These are phyloP conservation scores for Pogonomyrmex barbatus DNA, from an alignment of 1,140 invertebrate genomes.

Conservation along the genomic window DNA sequence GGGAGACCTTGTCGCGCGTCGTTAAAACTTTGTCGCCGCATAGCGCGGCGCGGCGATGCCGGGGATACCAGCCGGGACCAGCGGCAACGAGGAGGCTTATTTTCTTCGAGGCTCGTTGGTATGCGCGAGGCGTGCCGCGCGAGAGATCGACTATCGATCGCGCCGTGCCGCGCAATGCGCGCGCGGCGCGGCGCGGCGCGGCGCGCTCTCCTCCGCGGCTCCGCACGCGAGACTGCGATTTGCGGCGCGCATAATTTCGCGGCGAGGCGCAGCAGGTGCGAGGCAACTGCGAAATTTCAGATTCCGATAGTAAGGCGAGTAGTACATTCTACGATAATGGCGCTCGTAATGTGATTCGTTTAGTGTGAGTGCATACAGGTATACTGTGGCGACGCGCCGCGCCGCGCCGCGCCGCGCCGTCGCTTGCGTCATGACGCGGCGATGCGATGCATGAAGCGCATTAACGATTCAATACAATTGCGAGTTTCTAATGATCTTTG, in stretches of 20 bases:
- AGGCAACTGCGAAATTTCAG: constrained; percentile 75
- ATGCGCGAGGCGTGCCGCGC: constrained; percentile 66
- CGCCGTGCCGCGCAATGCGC: constrained; percentile 24
- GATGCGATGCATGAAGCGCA: neutral
- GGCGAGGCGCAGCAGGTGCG: constrained; percentile 69
- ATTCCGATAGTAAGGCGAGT: constrained; percentile 72
- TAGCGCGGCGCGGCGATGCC: constrained; percentile 5
- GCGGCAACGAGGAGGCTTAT: constrained; percentile 39
- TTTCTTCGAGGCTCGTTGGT: constrained; percentile 73
- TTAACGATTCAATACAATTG: constrained; percentile 50
- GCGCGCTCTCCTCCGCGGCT: constrained; percentile 14
- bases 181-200: neutral
- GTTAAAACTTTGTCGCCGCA: constrained; percentile 69
- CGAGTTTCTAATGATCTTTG: constrained; percentile 56
- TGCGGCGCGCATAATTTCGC: constrained; percentile 74
- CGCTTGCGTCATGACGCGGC: neutral
- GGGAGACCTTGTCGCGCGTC: constrained; percentile 46
- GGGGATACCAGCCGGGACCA: neutral
- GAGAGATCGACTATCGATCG: constrained; percentile 75
- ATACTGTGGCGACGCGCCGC: too few species aligned
- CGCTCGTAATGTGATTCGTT: constrained; percentile 72
- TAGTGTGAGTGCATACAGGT: constrained; percentile 51
- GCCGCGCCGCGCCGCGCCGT: neutral
- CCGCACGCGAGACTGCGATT: constrained; percentile 73
- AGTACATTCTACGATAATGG: constrained; percentile 68